These are phyloP conservation scores for Hydrozoanthus tunicans DNA, from an alignment of 64 coral and sea anemone genomes.

Conservation along the genomic window DNA sequence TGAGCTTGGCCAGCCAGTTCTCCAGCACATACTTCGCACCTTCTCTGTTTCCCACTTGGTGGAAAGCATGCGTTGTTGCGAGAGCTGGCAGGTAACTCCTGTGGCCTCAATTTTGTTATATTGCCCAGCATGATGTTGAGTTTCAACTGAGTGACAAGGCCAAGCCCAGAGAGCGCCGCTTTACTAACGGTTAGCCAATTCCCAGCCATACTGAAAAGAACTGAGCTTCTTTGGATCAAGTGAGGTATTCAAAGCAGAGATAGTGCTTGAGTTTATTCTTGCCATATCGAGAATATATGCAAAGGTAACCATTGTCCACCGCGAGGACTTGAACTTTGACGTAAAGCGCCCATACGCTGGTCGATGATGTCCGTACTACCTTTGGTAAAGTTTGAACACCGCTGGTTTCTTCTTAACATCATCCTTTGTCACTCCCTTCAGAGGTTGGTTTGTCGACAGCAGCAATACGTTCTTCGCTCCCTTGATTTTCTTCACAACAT, in stretches of 20 bases:
- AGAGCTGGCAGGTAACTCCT: background rate
- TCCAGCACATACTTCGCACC: background rate
- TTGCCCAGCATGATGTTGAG: background rate
- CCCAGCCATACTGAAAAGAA: background rate
- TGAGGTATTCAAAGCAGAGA: background rate
- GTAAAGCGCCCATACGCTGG: constrained; percentile 1
- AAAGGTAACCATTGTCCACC: constrained; percentile 17
- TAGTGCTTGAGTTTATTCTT: background rate
- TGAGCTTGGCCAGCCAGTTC: background rate
- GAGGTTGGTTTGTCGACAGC: constrained; percentile 14
- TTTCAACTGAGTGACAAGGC: background rate
- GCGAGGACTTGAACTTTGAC: constrained; percentile 16
- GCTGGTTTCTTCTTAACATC: constrained; percentile 31
- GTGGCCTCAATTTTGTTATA: background rate
- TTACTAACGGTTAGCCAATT: background rate
- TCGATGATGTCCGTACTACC: constrained; percentile 15
- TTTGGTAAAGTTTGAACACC: constrained; percentile 30
- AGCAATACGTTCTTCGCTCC: constrained; percentile 4
- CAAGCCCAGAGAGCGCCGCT: background rate
- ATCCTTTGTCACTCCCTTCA: constrained; percentile 8
- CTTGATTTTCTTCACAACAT: constrained; percentile 50
- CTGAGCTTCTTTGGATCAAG: background rate
- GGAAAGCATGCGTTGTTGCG: background rate
- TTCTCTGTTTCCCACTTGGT: background rate
- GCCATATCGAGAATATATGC: background rate